These are phyloP conservation scores for Xenentodon cancila DNA, from an alignment of 2,797 vertebrate genomes.

Conservation along the genomic window DNA sequence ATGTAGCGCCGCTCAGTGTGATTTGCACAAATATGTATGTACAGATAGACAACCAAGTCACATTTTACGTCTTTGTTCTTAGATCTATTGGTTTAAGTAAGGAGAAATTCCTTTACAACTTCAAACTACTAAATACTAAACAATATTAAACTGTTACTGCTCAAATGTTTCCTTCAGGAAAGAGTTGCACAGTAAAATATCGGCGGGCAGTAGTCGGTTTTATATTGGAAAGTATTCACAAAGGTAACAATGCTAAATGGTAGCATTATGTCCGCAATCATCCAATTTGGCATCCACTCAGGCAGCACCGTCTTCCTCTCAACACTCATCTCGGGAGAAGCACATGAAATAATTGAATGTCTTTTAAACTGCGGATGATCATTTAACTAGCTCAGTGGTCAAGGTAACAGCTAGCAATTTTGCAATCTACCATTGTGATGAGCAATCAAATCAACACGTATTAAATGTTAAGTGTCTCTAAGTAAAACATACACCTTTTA, in stretches of 20 bases:
- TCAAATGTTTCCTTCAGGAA: no score
- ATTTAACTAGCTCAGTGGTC: conserved; percentile 76
- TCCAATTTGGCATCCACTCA: conserved; percentile 69
- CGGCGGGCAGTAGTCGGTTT: conserved; percentile 1
- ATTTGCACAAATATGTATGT: conserved; percentile 8
- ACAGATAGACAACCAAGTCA: background rate
- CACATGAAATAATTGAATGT: conserved; percentile 76
- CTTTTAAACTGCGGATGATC: conserved; percentile 78
- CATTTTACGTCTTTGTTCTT: no score
- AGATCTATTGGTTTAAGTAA: no score
- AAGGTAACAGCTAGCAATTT: conserved; percentile 73
- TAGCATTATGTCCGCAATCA: conserved; percentile 75
- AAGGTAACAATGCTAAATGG: conserved; percentile 71
- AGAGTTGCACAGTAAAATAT: background rate
- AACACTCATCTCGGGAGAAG: conserved; percentile 57
- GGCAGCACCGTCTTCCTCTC: conserved; percentile 52
- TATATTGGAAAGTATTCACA: conserved; percentile 54
- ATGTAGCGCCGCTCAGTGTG: conserved; percentile 10
- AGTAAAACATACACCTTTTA: conserved; percentile 76
- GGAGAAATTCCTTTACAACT: no score
- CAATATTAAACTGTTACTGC: no score
- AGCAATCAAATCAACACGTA: conserved; percentile 82
- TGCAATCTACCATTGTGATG: conserved; percentile 80
- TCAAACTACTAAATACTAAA: no score
- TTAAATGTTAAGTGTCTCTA: conserved; percentile 78